A percentile compares a stretch with the other conserved stretches of the same genome.
phyloP scores from a whole-genome alignment of 1,140 invertebrate species.

The Formica selysi region DNA sequence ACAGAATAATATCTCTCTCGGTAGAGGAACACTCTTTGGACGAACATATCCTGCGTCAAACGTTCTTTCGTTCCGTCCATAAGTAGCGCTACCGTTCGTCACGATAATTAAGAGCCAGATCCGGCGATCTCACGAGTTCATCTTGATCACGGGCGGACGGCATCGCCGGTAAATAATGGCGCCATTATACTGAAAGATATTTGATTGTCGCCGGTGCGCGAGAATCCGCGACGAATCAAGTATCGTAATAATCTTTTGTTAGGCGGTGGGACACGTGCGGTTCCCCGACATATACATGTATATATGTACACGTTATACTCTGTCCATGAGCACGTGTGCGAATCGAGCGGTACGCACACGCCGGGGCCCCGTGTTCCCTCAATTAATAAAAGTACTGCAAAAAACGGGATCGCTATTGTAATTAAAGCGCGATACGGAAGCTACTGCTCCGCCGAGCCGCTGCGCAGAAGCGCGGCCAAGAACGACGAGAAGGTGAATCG shows the following conservation, averaged over 20 bases:
- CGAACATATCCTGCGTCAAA: too few relatives aligned
- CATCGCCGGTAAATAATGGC: conserved; percentile 45
- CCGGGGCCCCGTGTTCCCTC: conserved; percentile 68
- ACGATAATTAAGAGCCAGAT: conserved; percentile 13
- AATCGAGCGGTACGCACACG: conserved; percentile 34
- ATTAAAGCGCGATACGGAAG: conserved; percentile 85
- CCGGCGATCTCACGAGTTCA: conserved; percentile 21
- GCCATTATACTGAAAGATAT: conserved; percentile 39
- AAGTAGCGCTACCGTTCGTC: neutral
- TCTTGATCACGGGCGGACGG: conserved; percentile 21
- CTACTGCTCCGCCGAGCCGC: conserved; percentile 50
- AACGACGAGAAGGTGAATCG: conserved; percentile 33
- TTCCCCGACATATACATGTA: neutral
- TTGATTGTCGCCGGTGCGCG: conserved; percentile 38
- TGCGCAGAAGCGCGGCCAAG: conserved; percentile 15
- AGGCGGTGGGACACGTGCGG: conserved; percentile 50
- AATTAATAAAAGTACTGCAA: conserved; percentile 81
- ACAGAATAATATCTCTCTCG: too few relatives aligned
- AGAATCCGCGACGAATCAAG: conserved; percentile 45
- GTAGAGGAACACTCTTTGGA: neutral
- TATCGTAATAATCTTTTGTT: conserved; percentile 70
- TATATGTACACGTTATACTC: conserved; percentile 23
- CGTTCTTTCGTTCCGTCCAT: neutral
- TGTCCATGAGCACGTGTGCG: conserved; percentile 52
- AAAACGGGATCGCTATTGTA: conserved; percentile 81